Evolutionary conservation across 1,140 invertebrate genomes (phyloP).

Genomic region (Yoshiicerus persimilis): DNA sequence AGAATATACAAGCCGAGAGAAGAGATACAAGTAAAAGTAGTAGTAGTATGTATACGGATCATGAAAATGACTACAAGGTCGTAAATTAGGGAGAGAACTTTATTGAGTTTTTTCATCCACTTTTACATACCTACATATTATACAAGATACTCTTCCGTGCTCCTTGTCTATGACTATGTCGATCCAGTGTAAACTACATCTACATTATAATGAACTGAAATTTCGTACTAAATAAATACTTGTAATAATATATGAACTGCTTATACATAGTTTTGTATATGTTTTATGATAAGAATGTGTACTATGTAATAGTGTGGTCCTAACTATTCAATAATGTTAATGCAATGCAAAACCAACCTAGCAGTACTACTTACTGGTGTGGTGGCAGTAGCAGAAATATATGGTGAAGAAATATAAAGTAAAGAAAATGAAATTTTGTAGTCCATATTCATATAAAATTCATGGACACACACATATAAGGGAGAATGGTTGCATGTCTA

Average conservation of each 20-base stretch:
- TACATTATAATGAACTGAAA: background rate
- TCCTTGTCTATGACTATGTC: background rate
- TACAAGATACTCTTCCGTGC: background rate
- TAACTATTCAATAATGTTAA: too few relatives aligned
- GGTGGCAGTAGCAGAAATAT: background rate
- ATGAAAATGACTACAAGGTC: conserved; percentile 19
- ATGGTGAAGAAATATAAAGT: background rate
- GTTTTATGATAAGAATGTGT: too few relatives aligned
- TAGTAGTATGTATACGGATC: background rate
- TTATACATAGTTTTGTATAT: too few relatives aligned
- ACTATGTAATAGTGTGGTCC: too few relatives aligned
- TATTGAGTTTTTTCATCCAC: conserved; percentile 22
- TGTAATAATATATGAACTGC: background rate
- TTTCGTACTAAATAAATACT: background rate
- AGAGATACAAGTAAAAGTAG: background rate
- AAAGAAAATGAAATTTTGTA: background rate
- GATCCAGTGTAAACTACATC: background rate
- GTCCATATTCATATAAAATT: background rate
- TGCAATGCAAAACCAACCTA: too few relatives aligned
- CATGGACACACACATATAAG: background rate
- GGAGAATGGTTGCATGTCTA: background rate
- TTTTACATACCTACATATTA: background rate
- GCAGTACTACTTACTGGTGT: too few relatives aligned
- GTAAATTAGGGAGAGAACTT: conserved; percentile 22
- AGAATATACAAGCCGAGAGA: background rate